A percentile compares a stretch with the other conserved stretches of the same genome.
These are phyloP conservation scores for Apostichopus leukothele DNA, from an alignment of 53 echinoderm and acorn worm species.

Conservation along the genomic window DNA sequence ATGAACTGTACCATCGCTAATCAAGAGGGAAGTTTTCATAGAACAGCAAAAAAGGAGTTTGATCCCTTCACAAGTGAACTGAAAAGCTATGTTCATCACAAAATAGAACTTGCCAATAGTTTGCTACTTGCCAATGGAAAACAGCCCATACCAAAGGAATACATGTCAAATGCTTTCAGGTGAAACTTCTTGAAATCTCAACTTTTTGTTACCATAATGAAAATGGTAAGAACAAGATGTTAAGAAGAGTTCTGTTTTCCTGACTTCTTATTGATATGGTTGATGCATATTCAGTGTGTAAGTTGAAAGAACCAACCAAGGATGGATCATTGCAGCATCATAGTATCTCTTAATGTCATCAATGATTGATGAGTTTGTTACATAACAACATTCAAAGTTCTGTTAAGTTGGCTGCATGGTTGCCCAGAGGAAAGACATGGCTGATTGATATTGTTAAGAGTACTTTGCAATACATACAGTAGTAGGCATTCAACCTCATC, in stretches of 20 bases:
- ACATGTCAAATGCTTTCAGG: slow-evolving; percentile 1
- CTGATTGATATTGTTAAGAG: too few relatives aligned
- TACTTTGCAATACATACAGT: too few relatives aligned
- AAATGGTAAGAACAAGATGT: background rate
- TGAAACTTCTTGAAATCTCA: slow-evolving; percentile 7
- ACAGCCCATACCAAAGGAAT: slow-evolving; percentile 12
- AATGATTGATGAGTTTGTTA: too few relatives aligned
- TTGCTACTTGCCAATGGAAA: background rate
- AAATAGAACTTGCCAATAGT: background rate
- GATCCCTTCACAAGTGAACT: slow-evolving; percentile 21
- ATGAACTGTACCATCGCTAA: slow-evolving; percentile 49
- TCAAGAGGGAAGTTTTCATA: slow-evolving; percentile 43
- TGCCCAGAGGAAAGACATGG: too few relatives aligned
- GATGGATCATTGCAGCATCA: too few relatives aligned
- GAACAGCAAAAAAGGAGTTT: slow-evolving; percentile 6
- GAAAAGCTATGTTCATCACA: background rate
- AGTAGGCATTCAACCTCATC: too few relatives aligned
- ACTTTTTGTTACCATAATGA: background rate
- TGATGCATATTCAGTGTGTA: too few relatives aligned
- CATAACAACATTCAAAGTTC: too few relatives aligned
- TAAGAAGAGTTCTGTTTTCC: background rate
- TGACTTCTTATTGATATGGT: too few relatives aligned
- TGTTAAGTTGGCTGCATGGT: too few relatives aligned
- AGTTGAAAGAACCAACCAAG: too few relatives aligned
- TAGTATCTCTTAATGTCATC: too few relatives aligned